Conservation (phyloP, 2,113 vertebrate genomes). For the Taxidea taxus region DNA sequence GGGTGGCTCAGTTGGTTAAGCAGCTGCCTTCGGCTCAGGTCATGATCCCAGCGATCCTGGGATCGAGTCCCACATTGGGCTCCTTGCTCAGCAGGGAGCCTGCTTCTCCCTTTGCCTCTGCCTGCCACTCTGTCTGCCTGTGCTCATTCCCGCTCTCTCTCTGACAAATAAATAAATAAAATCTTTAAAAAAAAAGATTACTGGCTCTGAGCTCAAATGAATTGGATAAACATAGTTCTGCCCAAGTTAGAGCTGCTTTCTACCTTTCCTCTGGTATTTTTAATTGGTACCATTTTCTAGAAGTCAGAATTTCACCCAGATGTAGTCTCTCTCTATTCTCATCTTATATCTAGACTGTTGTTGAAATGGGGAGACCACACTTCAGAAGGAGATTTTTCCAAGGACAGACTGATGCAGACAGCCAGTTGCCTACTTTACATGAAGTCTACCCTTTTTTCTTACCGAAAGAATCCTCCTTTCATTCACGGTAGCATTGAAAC, state of each 20-base stretch:
- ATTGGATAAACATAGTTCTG: not conserved
- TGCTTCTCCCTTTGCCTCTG: too few species aligned
- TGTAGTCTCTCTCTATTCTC: not conserved
- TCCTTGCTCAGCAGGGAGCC: too few species aligned
- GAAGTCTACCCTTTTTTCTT: not conserved
- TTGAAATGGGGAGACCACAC: not conserved
- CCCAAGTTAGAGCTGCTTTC: not conserved
- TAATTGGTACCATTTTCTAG: not conserved
- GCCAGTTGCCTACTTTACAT: not conserved
- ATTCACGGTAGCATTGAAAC: not conserved
- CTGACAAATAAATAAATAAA: too few species aligned
- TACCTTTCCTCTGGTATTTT: not conserved
- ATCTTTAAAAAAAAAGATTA: too few species aligned
- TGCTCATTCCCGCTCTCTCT: too few species aligned
- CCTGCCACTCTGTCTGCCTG: too few species aligned
- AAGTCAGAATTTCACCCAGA: not conserved
- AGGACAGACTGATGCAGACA: not conserved
- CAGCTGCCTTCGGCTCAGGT: too few species aligned
- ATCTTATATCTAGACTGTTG: not conserved
- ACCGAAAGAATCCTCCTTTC: not conserved
- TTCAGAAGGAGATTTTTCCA: not conserved
- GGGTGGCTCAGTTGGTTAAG: too few species aligned
- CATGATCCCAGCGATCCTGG: too few species aligned
- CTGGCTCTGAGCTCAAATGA: conserved; percentile 2
- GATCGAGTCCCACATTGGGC: too few species aligned